Evolutionary conservation across 2,797 vertebrate species (phyloP).

Genomic region (Pygocentrus nattereri): DNA sequence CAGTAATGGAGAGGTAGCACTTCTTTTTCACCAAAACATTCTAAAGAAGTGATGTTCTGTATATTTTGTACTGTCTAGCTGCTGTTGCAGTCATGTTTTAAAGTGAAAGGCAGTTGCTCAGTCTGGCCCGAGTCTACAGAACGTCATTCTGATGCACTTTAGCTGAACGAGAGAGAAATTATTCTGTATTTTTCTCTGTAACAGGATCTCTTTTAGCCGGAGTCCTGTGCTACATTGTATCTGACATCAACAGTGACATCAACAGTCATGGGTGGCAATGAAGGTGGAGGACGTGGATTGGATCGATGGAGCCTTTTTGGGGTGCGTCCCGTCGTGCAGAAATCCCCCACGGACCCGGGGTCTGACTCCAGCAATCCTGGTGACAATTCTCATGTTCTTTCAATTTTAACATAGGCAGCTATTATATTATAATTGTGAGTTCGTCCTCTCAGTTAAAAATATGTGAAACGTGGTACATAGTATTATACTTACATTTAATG

Average conservation of each 20-base stretch:
- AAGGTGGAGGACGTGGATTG: conserved; percentile 71
- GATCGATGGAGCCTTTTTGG: conserved; percentile 82
- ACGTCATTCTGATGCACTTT: not conserved
- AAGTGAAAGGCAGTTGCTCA: too few relatives aligned
- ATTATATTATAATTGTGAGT: not conserved
- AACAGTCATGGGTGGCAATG: conserved; percentile 80
- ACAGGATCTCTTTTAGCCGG: conserved; percentile 43
- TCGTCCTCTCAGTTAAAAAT: not conserved
- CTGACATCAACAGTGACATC: conserved; percentile 6
- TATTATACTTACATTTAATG: too few relatives aligned
- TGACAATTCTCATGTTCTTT: conserved; percentile 48
- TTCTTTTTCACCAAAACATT: too few relatives aligned
- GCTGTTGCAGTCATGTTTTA: too few relatives aligned
- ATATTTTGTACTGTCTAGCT: too few relatives aligned
- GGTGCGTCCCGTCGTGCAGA: conserved; percentile 78
- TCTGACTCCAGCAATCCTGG: conserved; percentile 76
- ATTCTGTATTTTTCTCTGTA: not conserved
- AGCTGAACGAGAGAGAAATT: not conserved
- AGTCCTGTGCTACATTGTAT: conserved; percentile 13
- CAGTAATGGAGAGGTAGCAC: too few relatives aligned
- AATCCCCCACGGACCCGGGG: conserved; percentile 84
- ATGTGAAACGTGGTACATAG: too few relatives aligned
- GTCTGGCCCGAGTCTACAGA: too few relatives aligned
- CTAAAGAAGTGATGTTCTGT: too few relatives aligned
- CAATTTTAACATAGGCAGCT: too few relatives aligned